phyloP scores from a whole-genome alignment of 2,113 vertebrate genomes.

The Glaucidium brasilianum region DNA sequence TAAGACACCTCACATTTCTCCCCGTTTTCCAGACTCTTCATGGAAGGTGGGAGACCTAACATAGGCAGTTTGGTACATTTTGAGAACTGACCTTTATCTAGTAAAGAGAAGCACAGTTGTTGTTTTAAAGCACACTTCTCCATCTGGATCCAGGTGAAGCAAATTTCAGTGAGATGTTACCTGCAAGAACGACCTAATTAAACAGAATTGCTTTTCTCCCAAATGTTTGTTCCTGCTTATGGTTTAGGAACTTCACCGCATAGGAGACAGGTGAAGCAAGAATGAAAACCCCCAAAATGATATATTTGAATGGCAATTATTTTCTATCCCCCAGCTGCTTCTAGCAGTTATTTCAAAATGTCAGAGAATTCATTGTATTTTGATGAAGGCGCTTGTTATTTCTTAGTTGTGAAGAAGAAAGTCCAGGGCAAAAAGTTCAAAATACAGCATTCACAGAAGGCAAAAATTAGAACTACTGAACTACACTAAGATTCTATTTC shows the following conservation, averaged over 20 bases:
- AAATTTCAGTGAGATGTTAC: background rate
- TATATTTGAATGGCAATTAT: background rate
- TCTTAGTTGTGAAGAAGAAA: background rate
- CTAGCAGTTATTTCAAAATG: constrained; percentile 5
- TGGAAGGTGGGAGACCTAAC: background rate
- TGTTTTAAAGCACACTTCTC: background rate
- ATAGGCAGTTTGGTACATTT: background rate
- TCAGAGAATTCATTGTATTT: constrained; percentile 3
- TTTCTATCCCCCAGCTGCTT: background rate
- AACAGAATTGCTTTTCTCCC: background rate
- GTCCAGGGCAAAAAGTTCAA: constrained; percentile 5
- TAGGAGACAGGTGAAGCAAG: background rate
- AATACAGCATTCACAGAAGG: background rate
- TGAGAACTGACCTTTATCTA: background rate
- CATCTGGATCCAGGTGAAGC: background rate
- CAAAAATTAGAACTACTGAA: constrained; percentile 1
- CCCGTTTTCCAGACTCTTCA: accelerated
- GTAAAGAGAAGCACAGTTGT: background rate
- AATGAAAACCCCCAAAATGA: background rate
- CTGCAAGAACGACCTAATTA: background rate
- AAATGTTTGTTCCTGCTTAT: background rate
- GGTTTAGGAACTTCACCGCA: background rate
- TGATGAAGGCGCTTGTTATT: constrained; percentile 24
- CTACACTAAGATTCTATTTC: background rate
- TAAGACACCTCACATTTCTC: background rate